These are phyloP conservation scores for Rhinophrynus dorsalis DNA, from an alignment of 2,797 vertebrate genomes.

Conservation along the genomic window DNA sequence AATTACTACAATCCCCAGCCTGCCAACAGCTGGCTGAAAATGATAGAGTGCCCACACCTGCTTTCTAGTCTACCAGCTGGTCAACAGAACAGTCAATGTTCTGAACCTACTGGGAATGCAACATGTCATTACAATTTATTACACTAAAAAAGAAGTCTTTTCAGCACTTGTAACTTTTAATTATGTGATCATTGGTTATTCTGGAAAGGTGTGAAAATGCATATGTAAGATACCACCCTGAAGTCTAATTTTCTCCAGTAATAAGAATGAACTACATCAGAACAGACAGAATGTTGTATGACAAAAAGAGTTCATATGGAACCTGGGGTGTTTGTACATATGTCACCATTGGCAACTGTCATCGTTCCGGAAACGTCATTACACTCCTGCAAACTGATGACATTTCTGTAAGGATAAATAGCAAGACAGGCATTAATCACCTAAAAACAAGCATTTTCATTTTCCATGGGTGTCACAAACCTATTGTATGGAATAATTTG, in stretches of 20 bases:
- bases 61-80: too few species aligned
- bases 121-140: neutral
- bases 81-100: too few species aligned
- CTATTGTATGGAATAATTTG: neutral
- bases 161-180: slow-evolving; percentile 3
- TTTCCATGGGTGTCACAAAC: neutral
- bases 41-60: too few species aligned
- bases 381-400: neutral
- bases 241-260: slow-evolving; percentile 12
- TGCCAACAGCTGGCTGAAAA: too few species aligned
- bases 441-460: neutral
- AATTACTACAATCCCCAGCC: too few species aligned
- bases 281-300: slow-evolving; percentile 24
- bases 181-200: slow-evolving; percentile 27
- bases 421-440: neutral
- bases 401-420: slow-evolving; percentile 1
- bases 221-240: slow-evolving; percentile 19
- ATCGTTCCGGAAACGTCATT: slow-evolving; percentile 28
- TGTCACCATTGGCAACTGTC: slow-evolving; percentile 9
- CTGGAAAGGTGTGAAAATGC: slow-evolving; percentile 31
- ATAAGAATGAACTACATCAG: slow-evolving; percentile 15
- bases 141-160: slow-evolving; percentile 18
- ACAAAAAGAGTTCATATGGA: slow-evolving; percentile 16
- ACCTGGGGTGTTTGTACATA: slow-evolving; percentile 14
- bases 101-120: neutral